Conservation (phyloP, 2,888 invertebrate species). For the Spilosoma lubricipeda region DNA sequence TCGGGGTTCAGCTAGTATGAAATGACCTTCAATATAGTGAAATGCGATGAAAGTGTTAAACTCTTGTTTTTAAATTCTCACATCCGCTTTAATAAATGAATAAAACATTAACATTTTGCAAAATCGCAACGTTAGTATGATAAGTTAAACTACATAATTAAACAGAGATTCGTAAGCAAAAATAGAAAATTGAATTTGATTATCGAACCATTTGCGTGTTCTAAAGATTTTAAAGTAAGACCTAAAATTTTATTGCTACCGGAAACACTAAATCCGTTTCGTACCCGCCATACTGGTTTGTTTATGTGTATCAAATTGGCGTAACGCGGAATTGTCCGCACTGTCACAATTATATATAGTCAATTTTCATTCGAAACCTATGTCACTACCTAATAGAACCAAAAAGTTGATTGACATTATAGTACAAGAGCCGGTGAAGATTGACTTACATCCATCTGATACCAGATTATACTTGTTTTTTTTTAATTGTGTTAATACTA, state of each 20-base stretch:
- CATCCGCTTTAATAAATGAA: constrained; percentile 1
- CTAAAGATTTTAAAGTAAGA: constrained; percentile 14
- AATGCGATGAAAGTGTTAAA: constrained; percentile 2
- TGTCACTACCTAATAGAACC: constrained; percentile 14
- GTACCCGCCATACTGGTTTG: constrained; percentile 55
- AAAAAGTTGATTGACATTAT: constrained; percentile 9
- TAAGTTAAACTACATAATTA: neutral
- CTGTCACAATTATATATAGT: constrained; percentile 54
- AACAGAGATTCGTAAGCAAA: neutral
- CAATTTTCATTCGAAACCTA: constrained; percentile 46
- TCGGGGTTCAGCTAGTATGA: too few relatives aligned
- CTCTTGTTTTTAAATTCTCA: neutral
- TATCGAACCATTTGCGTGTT: constrained; percentile 13
- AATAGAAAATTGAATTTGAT: neutral
- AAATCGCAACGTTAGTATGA: neutral
- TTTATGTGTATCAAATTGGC: constrained; percentile 55
- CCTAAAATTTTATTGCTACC: constrained; percentile 42
- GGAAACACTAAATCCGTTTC: constrained; percentile 61
- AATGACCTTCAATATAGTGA: neutral
- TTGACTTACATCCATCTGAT: too few relatives aligned
- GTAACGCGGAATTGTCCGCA: constrained; percentile 57
- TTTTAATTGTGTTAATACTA: too few relatives aligned
- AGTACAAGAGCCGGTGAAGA: too few relatives aligned
- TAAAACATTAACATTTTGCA: neutral
- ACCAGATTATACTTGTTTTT: too few relatives aligned